phyloP scores from a whole-genome alignment of 2,888 invertebrate species.

The Sepiola atlantica region DNA sequence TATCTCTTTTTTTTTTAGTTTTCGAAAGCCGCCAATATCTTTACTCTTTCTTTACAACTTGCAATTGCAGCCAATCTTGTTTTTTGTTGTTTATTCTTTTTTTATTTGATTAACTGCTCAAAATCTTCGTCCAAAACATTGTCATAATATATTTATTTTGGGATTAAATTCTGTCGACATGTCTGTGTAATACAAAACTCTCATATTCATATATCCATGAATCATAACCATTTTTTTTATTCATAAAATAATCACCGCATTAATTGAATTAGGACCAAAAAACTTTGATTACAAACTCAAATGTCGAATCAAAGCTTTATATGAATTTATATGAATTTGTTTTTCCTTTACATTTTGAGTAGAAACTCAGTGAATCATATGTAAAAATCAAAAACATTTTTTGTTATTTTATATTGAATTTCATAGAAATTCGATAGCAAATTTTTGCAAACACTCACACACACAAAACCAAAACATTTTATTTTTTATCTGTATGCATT shows the following conservation, averaged over 20 bases:
- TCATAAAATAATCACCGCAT: neutral
- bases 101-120: neutral
- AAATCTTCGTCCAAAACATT: constrained; percentile 14
- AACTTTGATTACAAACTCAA: neutral
- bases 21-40: neutral
- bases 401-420: neutral
- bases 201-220: neutral
- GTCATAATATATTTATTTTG: constrained; percentile 32
- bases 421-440: neutral
- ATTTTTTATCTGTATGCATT: neutral
- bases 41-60: neutral
- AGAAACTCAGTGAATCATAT: neutral
- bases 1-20: neutral
- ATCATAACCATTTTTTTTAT: neutral
- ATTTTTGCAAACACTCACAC: neutral
- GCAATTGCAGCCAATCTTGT: neutral
- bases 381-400: neutral
- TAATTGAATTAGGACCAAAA: neutral
- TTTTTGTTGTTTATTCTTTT: too few relatives aligned
- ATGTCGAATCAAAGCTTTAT: neutral
- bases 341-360: neutral
- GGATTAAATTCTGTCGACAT: neutral
- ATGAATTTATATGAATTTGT: neutral
- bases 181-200: neutral
- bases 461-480: neutral